phyloP scores from a whole-genome alignment of 2,888 invertebrate species.

The Drosophila meridiana region DNA sequence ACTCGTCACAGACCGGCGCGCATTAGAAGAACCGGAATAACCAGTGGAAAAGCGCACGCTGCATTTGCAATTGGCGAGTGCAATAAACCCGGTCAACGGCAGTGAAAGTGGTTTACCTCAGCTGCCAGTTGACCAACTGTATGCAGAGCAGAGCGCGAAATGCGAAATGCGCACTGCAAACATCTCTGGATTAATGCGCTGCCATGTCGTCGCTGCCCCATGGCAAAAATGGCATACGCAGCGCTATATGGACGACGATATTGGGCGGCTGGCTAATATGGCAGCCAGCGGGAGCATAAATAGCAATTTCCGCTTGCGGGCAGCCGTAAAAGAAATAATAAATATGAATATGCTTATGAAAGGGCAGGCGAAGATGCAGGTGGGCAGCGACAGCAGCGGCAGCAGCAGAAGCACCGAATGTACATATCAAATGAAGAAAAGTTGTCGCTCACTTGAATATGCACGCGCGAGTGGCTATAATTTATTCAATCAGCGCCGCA shows the following conservation, averaged over 20 bases:
- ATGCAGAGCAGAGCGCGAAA: constrained; percentile 15
- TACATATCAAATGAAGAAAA: constrained; percentile 48
- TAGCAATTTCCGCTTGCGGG: constrained; percentile 65
- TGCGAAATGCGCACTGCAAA: constrained; percentile 12
- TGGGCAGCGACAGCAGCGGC: constrained; percentile 8
- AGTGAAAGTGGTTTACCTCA: constrained; percentile 76
- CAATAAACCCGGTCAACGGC: constrained; percentile 76
- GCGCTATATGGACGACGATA: constrained; percentile 2
- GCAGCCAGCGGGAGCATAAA: constrained; percentile 52
- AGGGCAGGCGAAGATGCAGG: constrained; percentile 15
- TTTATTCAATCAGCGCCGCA: constrained; percentile 76
- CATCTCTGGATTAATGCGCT: background rate
- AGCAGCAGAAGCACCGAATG: constrained; percentile 1
- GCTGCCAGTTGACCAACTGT: constrained; percentile 38
- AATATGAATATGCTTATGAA: constrained; percentile 4
- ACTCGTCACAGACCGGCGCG: constrained; percentile 61
- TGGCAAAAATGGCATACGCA: background rate
- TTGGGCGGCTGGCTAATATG: constrained; percentile 24
- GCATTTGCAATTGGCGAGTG: constrained; percentile 67
- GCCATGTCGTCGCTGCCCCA: background rate
- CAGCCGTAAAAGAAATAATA: constrained; percentile 19
- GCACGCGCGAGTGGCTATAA: constrained; percentile 75
- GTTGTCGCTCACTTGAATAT: constrained; percentile 54
- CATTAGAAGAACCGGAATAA: constrained; percentile 77
- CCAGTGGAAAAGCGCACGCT: constrained; percentile 69